Conservation (phyloP, 2,113 vertebrate genomes). For the Campylomormyrus tamandua region DNA sequence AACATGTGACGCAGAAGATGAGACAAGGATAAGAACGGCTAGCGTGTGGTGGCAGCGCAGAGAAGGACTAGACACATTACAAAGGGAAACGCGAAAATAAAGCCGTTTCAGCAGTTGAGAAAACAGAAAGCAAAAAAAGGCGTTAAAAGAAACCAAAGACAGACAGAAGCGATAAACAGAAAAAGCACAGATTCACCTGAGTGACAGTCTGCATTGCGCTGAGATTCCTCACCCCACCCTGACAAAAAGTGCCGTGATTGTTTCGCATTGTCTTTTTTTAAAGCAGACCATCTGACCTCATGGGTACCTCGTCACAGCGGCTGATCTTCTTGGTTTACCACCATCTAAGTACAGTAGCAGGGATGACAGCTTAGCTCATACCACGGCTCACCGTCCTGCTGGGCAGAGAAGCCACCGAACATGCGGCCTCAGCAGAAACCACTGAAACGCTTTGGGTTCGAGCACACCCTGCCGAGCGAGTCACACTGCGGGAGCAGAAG, state of each 20-base stretch:
- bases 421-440: neutral
- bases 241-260: neutral
- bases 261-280: too few relatives aligned
- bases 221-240: neutral
- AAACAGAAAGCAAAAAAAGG: neutral
- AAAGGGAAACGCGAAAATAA: neutral
- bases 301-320: neutral
- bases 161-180: neutral
- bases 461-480: neutral
- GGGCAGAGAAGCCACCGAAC: neutral
- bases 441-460: neutral
- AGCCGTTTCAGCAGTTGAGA: neutral
- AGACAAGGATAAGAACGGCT: neutral
- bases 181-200: neutral
- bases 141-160: neutral
- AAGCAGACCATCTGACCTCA: neutral
- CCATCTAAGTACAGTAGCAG: neutral
- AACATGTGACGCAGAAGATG: neutral
- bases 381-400: neutral
- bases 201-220: neutral
- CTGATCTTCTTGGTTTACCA: neutral
- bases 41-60: neutral
- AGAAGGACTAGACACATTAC: neutral
- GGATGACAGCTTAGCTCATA: neutral
- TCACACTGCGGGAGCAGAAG: neutral